Evolutionary conservation across 2,888 invertebrate genomes (phyloP).

Genomic region (Drosophila macrospina): DNA sequence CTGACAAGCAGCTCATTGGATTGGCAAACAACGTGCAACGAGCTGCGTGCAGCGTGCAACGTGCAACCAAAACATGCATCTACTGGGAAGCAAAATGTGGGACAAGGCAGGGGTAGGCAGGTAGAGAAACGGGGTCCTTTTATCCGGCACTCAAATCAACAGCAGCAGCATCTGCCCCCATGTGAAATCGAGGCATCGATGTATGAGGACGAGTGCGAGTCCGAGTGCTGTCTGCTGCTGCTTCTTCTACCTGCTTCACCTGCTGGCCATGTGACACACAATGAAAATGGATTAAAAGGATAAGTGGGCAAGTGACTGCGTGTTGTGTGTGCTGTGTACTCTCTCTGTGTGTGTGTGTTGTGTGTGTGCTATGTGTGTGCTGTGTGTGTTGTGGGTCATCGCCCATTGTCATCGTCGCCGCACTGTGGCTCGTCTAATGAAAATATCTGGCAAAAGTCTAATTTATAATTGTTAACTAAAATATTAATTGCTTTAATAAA

Average conservation of each 20-base stretch:
- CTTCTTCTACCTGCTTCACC: neutral
- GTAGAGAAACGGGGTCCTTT: conserved; percentile 8
- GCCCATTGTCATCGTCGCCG: neutral
- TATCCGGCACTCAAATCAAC: conserved; percentile 52
- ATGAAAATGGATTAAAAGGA: conserved; percentile 65
- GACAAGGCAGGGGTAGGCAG: neutral
- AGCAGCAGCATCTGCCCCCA: conserved; percentile 35
- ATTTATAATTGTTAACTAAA: neutral
- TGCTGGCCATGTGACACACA: conserved; percentile 40
- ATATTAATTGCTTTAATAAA: neutral
- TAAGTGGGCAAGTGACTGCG: conserved; percentile 42
- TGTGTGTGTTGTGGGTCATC: conserved; percentile 4
- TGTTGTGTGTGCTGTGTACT: neutral
- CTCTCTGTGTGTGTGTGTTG: conserved; percentile 4
- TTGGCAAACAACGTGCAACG: conserved; percentile 40
- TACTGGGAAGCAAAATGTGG: neutral
- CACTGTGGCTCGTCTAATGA: neutral
- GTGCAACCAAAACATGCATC: conserved; percentile 8
- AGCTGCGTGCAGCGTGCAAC: conserved; percentile 6
- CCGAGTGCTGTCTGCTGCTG: neutral
- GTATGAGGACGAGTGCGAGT: conserved; percentile 1
- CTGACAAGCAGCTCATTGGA: conserved; percentile 42
- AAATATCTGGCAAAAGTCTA: neutral
- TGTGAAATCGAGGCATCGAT: conserved; percentile 18
- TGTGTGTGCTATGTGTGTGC: no score